A percentile compares a stretch with the other conserved stretches of the same genome.
phyloP scores from a whole-genome alignment of 2,113 vertebrate genomes.

The Burhinus bistriatus region DNA sequence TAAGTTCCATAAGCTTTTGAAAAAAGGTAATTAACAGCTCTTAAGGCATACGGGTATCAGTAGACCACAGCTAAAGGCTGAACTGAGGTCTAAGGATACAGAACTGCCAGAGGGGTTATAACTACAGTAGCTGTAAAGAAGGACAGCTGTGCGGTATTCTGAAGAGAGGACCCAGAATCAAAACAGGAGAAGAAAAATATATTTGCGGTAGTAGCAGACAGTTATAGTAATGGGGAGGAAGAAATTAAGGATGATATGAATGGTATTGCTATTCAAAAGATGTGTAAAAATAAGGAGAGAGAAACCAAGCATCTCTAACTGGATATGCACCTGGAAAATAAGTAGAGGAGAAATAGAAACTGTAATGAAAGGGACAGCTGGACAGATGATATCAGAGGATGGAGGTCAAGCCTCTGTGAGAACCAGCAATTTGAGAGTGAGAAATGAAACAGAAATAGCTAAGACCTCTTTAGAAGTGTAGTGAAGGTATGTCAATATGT shows the following conservation, averaged over 20 bases:
- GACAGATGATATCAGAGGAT: background rate
- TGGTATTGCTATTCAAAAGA: background rate
- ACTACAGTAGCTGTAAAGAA: background rate
- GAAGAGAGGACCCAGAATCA: background rate
- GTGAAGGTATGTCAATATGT: background rate
- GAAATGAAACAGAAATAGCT: slow-evolving; percentile 34
- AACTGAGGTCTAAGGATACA: background rate
- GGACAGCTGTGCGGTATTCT: background rate
- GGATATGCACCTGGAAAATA: slow-evolving; percentile 26
- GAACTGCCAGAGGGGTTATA: background rate
- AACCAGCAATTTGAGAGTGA: slow-evolving; percentile 17
- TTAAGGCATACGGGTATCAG: background rate
- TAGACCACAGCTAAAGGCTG: background rate
- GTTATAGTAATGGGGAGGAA: background rate
- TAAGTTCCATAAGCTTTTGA: background rate
- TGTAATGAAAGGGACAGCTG: slow-evolving; percentile 34
- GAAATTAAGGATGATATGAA: background rate
- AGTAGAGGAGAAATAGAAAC: slow-evolving; percentile 29
- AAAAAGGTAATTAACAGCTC: background rate
- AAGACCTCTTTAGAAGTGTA: background rate
- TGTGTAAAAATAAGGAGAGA: background rate
- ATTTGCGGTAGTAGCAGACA: background rate
- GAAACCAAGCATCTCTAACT: slow-evolving; percentile 4
- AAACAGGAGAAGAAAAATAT: background rate
- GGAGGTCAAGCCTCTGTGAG: slow-evolving; percentile 17